Conservation (phyloP, 2,113 vertebrate species). For the Paraplagusia blochii region DNA sequence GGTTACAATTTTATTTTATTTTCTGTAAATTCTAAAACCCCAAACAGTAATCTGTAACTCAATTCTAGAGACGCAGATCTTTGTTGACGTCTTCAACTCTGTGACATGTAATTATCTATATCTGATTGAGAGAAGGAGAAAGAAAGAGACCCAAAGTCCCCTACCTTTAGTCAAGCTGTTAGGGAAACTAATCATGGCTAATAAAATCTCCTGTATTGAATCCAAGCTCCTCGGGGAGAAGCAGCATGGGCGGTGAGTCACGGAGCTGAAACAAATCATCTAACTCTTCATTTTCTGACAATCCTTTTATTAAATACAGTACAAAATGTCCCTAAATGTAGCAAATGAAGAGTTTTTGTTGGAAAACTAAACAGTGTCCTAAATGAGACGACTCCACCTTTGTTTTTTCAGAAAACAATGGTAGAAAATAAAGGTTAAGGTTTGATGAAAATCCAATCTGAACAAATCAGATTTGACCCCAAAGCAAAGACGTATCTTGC, state of each 20-base stretch:
- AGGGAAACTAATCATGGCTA: slow-evolving; percentile 51
- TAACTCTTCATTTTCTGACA: slow-evolving; percentile 10
- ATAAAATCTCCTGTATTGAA: slow-evolving; percentile 53
- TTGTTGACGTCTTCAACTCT: slow-evolving; percentile 2
- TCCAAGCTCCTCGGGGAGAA: slow-evolving; percentile 42
- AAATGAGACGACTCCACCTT: no score
- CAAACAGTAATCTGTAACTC: no score
- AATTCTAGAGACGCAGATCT: background rate
- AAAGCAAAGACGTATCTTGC: no score
- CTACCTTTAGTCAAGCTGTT: slow-evolving; percentile 24
- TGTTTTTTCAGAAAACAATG: no score
- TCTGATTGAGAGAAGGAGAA: slow-evolving; percentile 31
- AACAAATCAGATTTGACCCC: no score
- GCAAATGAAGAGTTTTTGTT: no score
- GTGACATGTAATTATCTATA: slow-evolving; percentile 31
- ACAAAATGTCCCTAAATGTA: no score
- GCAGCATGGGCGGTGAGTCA: slow-evolving; percentile 51
- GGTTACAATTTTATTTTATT: no score
- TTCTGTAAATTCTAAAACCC: no score
- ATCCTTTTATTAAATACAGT: background rate
- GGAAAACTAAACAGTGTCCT: no score
- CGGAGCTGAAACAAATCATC: slow-evolving; percentile 56
- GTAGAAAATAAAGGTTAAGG: no score
- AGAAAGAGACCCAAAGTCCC: background rate
- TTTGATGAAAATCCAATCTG: no score